Conservation (phyloP, 2,113 vertebrate genomes). For the Lipotes vexillifer region DNA sequence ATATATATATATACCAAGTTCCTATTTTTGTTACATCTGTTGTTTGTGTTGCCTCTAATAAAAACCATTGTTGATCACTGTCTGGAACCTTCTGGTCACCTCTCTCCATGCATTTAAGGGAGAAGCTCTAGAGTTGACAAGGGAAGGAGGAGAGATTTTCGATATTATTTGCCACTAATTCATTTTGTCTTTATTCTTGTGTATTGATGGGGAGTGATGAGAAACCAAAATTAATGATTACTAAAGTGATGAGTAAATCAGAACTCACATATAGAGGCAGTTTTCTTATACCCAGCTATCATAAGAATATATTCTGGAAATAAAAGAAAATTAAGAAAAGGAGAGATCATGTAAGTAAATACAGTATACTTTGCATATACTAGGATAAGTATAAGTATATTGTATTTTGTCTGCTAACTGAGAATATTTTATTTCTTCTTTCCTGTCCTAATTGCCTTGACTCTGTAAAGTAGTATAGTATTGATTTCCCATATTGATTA, state of each 20-base stretch:
- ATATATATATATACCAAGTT: not conserved
- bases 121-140: not conserved
- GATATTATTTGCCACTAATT: not conserved
- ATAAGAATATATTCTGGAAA: not conserved
- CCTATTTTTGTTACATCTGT: not conserved
- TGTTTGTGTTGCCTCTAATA: not conserved
- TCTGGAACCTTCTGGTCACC: not conserved
- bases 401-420: not conserved
- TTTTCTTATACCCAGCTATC: not conserved
- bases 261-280: not conserved
- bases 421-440: not conserved
- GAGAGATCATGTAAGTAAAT: not conserved
- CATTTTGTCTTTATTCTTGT: not conserved
- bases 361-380: not conserved
- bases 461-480: not conserved
- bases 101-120: not conserved
- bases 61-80: not conserved
- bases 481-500: not conserved
- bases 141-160: not conserved
- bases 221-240: not conserved
- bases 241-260: not conserved
- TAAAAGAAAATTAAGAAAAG: not conserved
- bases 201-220: not conserved
- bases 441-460: not conserved
- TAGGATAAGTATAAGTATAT: not conserved